Evolutionary conservation across 1,140 invertebrate genomes (phyloP).

Genomic region (Atta cephalotes): DNA sequence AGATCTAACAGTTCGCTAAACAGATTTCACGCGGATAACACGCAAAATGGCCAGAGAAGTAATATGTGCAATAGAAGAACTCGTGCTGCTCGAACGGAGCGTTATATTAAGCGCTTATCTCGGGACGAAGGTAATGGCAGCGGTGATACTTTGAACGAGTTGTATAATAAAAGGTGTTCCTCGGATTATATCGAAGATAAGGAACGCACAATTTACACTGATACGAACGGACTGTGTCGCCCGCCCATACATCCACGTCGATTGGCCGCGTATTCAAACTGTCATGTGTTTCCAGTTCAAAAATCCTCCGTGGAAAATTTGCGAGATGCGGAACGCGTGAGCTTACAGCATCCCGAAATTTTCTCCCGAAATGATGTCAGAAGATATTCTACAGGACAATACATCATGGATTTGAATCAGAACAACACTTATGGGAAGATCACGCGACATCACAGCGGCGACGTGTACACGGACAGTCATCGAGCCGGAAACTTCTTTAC

Average conservation of each 20-base stretch:
- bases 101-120: slow-evolving; percentile 91
- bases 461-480: neutral
- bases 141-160: slow-evolving; percentile 67
- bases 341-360: slow-evolving; percentile 21
- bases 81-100: slow-evolving; percentile 91
- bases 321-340: neutral
- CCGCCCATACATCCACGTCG: slow-evolving; percentile 47
- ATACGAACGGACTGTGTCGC: slow-evolving; percentile 32
- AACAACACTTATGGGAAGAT: slow-evolving; percentile 73
- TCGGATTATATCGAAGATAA: slow-evolving; percentile 52
- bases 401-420: slow-evolving; percentile 70
- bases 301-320: slow-evolving; percentile 56
- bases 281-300: slow-evolving; percentile 41
- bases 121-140: slow-evolving; percentile 87
- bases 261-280: slow-evolving; percentile 39
- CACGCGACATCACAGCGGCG: slow-evolving; percentile 72
- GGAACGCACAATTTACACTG: slow-evolving; percentile 42
- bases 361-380: slow-evolving; percentile 17
- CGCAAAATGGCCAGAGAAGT: slow-evolving; percentile 76
- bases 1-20: slow-evolving; percentile 89
- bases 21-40: slow-evolving; percentile 89
- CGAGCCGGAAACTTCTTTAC: slow-evolving; percentile 27
- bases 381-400: slow-evolving; percentile 37
- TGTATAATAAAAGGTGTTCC: slow-evolving; percentile 18
- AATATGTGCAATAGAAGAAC: slow-evolving; percentile 87